Evolutionary conservation across 2,113 vertebrate species (phyloP).

Genomic region (Craseonycteris thonglongyai): DNA sequence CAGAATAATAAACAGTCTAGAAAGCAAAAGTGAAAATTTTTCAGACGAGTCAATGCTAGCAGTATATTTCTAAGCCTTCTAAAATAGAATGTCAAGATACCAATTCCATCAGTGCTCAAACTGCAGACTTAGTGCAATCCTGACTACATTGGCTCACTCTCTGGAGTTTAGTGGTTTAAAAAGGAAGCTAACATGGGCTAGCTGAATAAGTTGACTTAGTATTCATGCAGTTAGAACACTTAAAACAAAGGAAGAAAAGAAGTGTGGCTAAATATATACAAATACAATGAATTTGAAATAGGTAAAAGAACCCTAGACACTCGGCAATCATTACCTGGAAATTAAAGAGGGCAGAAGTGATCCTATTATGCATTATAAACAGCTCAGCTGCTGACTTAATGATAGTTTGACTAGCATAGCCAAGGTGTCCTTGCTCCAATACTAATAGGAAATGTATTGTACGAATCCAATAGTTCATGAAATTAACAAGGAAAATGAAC

Average conservation of each 20-base stretch:
- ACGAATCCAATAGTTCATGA: constrained; percentile 52
- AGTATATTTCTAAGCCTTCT: not conserved
- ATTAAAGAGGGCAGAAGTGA: constrained; percentile 53
- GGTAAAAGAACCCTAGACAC: constrained; percentile 53
- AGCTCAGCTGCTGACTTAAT: constrained; percentile 48
- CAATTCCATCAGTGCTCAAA: not conserved
- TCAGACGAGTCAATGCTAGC: not conserved
- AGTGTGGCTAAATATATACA: constrained; percentile 45
- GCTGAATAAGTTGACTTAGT: constrained; percentile 45
- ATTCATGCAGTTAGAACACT: constrained; percentile 37
- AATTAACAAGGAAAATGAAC: constrained; percentile 68
- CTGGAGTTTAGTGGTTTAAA: not conserved
- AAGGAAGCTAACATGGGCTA: not conserved
- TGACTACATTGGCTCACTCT: not conserved
- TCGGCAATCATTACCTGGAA: constrained; percentile 57
- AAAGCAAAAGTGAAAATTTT: not conserved
- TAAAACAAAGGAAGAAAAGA: constrained; percentile 53
- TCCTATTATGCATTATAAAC: constrained; percentile 46
- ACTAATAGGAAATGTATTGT: constrained; percentile 65
- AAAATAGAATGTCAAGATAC: not conserved
- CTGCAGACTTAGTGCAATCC: not conserved
- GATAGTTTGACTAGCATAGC: constrained; percentile 35
- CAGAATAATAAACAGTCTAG: not conserved
- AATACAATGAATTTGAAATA: constrained; percentile 58
- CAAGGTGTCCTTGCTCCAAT: constrained; percentile 46